Percentiles rank a stretch among this genome's conserved stretches.
phyloP scores from a whole-genome alignment of 2,113 vertebrate species.

The Rhinichthys klamathensis region DNA sequence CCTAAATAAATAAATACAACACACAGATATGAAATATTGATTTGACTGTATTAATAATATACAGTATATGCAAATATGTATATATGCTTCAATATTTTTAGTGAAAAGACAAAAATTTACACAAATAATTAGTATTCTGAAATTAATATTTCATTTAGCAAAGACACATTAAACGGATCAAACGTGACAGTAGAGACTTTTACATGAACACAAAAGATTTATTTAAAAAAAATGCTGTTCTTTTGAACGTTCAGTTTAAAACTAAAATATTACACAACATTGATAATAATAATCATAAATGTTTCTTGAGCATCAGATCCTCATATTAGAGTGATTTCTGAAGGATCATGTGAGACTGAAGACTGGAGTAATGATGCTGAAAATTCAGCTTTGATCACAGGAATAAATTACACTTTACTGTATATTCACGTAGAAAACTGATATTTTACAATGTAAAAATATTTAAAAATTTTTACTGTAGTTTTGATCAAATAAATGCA shows the following conservation, averaged over 20 bases:
- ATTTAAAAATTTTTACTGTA: neutral
- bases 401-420: no score
- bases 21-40: neutral
- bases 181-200: no score
- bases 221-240: no score
- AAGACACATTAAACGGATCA: no score
- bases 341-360: neutral
- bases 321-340: neutral
- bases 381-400: no score
- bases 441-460: neutral
- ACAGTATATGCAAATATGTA: no score
- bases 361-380: neutral
- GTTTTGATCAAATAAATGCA: neutral
- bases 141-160: no score
- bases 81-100: neutral
- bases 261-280: no score
- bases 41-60: neutral
- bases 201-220: no score
- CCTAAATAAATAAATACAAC: neutral
- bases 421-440: neutral
- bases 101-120: no score
- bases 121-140: no score
- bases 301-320: neutral
- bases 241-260: no score
- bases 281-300: neutral